Evolutionary conservation across 2,797 vertebrate genomes (phyloP), one percentile per base, ranked within the genome.

Genomic region (Odontamblyopus rebecca): DNA sequence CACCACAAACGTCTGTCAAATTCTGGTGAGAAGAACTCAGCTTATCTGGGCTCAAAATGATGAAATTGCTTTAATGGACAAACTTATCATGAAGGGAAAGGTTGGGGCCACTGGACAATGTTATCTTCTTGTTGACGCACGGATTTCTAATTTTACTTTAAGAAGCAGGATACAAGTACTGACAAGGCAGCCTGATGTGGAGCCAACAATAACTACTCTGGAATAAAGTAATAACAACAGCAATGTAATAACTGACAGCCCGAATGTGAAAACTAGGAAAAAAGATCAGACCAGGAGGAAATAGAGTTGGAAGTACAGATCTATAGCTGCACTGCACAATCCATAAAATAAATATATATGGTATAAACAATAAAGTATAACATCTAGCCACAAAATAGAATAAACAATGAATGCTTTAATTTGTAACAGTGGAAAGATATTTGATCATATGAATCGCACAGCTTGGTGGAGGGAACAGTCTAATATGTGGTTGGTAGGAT

Each of bases 51-150:
- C 48, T 30, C 13, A n/a, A 68, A 56, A 68, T 65, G 59, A 67
- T 72, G 54, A 70, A 65, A 70, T 74, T 53, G 50, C 56, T 70
- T 69, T 60, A 80, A 78, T 61, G 65, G 63, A 35, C 60, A 8
- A 41, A 2, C 62, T 82, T 89, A 90, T 89, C 87, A 77, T 74
- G 2, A n/a, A 61, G 84, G 82, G 82, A 87, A 88, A 86, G 73
- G 56, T 69, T 19, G 54, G 68, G 70, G 60, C 73, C 23, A 61
- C 63, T 30, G 51, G 74, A 93, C 89, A 92, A 91, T 92, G 89
- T 91, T 92, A 92, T 92, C 87, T 75, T 60, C 81, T 73, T 83
- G 66, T 80, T 83, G 78, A 82, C 81, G 60, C 56, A 0, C 61
- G 38, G 53, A 73, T 85, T 85, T 71, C 76, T 88, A 76, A 69